These are phyloP conservation scores for Clangula hyemalis DNA, from an alignment of 2,797 vertebrate genomes.

Conservation along the genomic window DNA sequence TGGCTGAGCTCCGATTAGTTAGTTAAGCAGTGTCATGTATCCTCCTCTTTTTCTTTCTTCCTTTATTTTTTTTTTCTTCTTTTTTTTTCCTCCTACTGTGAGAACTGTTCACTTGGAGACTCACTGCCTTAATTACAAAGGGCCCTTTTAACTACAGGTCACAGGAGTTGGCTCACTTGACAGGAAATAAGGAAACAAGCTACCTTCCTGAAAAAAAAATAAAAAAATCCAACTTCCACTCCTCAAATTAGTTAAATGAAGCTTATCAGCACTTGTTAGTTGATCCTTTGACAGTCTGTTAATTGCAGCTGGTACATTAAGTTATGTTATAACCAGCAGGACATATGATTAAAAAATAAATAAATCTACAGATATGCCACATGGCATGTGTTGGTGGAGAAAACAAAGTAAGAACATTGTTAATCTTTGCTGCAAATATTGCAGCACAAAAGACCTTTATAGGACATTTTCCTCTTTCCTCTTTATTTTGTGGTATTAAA, in stretches of 20 bases:
- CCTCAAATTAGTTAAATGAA: constrained; percentile 86
- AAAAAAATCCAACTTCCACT: constrained; percentile 77
- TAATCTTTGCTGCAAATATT: constrained; percentile 38
- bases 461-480: constrained; percentile 6
- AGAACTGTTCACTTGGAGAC: constrained; percentile 82
- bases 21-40: constrained; percentile 72
- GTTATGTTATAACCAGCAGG: constrained; percentile 73
- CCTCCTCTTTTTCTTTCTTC: not conserved
- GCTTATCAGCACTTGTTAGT: constrained; percentile 81
- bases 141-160: constrained; percentile 84
- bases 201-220: constrained; percentile 80
- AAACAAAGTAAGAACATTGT: constrained; percentile 12
- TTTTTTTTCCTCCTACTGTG: constrained; percentile 73
- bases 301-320: constrained; percentile 80
- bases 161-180: constrained; percentile 81
- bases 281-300: constrained; percentile 82
- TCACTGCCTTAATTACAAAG: constrained; percentile 85
- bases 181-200: constrained; percentile 85
- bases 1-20: constrained; percentile 75
- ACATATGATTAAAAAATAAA: constrained; percentile 63
- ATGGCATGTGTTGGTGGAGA: not conserved
- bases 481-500: constrained; percentile 24
- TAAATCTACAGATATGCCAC: not conserved
- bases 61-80: constrained; percentile 10
- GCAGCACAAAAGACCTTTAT: not conserved